These are phyloP conservation scores for Holotrichia oblita DNA, from an alignment of 1,140 invertebrate species.

Conservation along the genomic window DNA sequence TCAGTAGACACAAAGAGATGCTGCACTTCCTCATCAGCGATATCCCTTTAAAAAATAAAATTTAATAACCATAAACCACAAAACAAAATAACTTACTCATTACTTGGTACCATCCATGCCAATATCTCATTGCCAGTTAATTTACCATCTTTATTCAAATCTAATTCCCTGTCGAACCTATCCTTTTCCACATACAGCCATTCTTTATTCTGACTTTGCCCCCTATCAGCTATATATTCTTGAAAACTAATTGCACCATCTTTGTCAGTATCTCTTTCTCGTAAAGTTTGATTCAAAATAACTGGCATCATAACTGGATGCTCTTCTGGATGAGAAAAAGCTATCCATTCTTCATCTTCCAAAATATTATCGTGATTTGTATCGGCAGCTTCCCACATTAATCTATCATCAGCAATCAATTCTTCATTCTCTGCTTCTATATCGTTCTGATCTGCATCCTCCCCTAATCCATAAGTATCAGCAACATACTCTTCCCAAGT, in stretches of 20 bases:
- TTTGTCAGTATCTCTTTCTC: slow-evolving; percentile 85
- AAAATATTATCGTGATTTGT: slow-evolving; percentile 83
- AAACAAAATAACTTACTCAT: slow-evolving; percentile 72
- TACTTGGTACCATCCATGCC: slow-evolving; percentile 92
- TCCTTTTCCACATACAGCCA: slow-evolving; percentile 87
- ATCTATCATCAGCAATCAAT: slow-evolving; percentile 81
- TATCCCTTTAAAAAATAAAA: slow-evolving; percentile 69
- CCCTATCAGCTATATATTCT: slow-evolving; percentile 84
- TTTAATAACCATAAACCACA: not conserved
- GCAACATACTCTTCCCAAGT: slow-evolving; percentile 90
- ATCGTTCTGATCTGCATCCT: slow-evolving; percentile 52
- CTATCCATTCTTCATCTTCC: slow-evolving; percentile 82
- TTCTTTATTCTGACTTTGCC: slow-evolving; percentile 78
- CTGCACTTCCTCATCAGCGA: slow-evolving; percentile 89
- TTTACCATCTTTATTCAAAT: slow-evolving; percentile 86
- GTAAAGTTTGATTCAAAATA: slow-evolving; percentile 83
- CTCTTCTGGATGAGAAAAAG: slow-evolving; percentile 95
- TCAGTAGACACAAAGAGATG: slow-evolving; percentile 93
- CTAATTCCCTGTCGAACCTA: slow-evolving; percentile 90
- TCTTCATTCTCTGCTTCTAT: slow-evolving; percentile 26
- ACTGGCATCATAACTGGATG: slow-evolving; percentile 87
- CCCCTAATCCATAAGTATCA: slow-evolving; percentile 81
- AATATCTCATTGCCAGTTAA: slow-evolving; percentile 84
- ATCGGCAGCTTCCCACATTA: slow-evolving; percentile 89
- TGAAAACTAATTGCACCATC: slow-evolving; percentile 86